phyloP scores from a whole-genome alignment of 2,113 vertebrate genomes.

The Dissostichus mawsoni region DNA sequence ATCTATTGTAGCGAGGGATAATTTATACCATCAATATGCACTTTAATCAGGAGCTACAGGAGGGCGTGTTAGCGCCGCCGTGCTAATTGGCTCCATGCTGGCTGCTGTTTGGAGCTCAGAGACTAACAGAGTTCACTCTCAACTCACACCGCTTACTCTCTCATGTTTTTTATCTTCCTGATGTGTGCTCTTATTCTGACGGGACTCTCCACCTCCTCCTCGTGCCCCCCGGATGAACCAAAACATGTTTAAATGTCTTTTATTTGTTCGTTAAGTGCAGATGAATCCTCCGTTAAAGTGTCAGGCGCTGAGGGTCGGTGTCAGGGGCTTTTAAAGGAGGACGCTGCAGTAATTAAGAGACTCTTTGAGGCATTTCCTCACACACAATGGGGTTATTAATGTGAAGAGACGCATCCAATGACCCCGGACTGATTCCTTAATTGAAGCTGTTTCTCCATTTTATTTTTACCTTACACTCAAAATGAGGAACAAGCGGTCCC shows the following conservation, averaged over 20 bases:
- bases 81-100: constrained; percentile 99
- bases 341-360: constrained; percentile 4
- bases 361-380: neutral
- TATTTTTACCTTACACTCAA: neutral
- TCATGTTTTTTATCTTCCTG: constrained; percentile 36
- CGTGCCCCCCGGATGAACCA: constrained; percentile 64
- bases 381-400: constrained; percentile 20
- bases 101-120: constrained; percentile 86
- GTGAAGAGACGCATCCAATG: constrained; percentile 8
- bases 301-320: neutral
- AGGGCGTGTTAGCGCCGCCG: constrained; percentile 90
- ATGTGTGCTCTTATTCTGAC: constrained; percentile 37
- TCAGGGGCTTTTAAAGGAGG: neutral
- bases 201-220: constrained; percentile 38
- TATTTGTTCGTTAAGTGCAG: constrained; percentile 63
- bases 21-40: constrained; percentile 87
- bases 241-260: constrained; percentile 55
- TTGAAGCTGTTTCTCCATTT: constrained; percentile 28
- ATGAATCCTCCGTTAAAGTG: constrained; percentile 34
- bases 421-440: constrained; percentile 11
- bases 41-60: constrained; percentile 94
- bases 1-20: constrained; percentile 89
- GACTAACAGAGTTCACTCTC: constrained; percentile 73
- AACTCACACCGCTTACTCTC: constrained; percentile 32
- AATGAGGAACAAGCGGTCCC: neutral